These are phyloP conservation scores for Mythimna pallens DNA, from an alignment of 2,888 invertebrate genomes.

Conservation along the genomic window DNA sequence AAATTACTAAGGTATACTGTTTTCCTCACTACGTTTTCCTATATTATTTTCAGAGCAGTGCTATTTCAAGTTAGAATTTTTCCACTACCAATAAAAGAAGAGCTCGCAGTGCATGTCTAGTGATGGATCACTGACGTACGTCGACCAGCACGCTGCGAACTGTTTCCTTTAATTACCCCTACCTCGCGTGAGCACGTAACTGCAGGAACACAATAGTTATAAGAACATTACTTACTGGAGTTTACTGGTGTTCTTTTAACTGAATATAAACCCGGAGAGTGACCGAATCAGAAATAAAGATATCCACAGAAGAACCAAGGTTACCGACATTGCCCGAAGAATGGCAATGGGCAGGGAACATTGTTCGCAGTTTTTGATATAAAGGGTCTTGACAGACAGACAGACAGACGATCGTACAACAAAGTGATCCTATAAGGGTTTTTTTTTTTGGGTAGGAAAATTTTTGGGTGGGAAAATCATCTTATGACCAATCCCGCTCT, in stretches of 20 bases:
- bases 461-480: too few relatives aligned
- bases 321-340: too few relatives aligned
- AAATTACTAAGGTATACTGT: not conserved
- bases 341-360: too few relatives aligned
- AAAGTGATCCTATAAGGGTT: too few relatives aligned
- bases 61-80: not conserved
- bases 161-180: conserved; percentile 60
- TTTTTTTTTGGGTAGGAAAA: too few relatives aligned
- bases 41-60: not conserved
- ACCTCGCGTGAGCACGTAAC: conserved; percentile 55
- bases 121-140: conserved; percentile 52
- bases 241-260: not conserved
- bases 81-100: conserved; percentile 28
- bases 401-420: too few relatives aligned
- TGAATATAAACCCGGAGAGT: not conserved
- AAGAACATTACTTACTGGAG: conserved; percentile 39
- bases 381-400: not conserved
- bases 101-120: conserved; percentile 48
- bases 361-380: too few relatives aligned
- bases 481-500: too few relatives aligned
- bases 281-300: not conserved
- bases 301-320: too few relatives aligned
- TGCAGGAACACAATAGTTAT: conserved; percentile 49
- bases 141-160: conserved; percentile 30
- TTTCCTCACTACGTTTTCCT: not conserved